Conservation (phyloP, 2,888 invertebrate species). For the Heterodera filipjevi region DNA sequence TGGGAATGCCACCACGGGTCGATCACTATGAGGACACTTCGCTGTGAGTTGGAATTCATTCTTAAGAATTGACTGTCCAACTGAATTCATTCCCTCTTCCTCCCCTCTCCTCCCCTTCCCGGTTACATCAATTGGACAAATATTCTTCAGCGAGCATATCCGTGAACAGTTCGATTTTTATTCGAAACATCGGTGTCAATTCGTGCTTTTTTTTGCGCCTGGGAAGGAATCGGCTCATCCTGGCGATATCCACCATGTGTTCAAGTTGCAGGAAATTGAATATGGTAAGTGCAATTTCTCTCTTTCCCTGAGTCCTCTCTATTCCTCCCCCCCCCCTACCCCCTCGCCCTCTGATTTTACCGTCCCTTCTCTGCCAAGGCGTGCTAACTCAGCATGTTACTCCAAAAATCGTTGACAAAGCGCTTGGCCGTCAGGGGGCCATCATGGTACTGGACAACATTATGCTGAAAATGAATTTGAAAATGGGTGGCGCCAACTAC, state of each 20-base stretch:
- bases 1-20: constrained; percentile 12
- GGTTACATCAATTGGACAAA: too few relatives aligned
- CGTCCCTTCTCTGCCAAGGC: neutral
- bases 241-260: constrained; percentile 33
- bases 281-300: neutral
- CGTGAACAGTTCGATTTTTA: constrained; percentile 29
- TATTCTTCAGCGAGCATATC: constrained; percentile 26
- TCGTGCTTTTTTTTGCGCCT: constrained; percentile 39
- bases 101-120: too few relatives aligned
- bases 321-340: too few relatives aligned
- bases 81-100: too few relatives aligned
- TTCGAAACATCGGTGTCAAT: constrained; percentile 20
- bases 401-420: constrained; percentile 35
- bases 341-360: neutral
- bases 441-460: constrained; percentile 36
- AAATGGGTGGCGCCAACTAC: constrained; percentile 37
- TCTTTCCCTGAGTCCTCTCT: neutral
- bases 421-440: constrained; percentile 23
- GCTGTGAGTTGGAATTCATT: neutral
- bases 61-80: too few relatives aligned
- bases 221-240: constrained; percentile 37
- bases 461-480: constrained; percentile 35
- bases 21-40: constrained; percentile 8
- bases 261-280: constrained; percentile 44
- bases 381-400: constrained; percentile 44